phyloP scores from a whole-genome alignment of 2,113 vertebrate species.

The Hippocampus barbouri region DNA sequence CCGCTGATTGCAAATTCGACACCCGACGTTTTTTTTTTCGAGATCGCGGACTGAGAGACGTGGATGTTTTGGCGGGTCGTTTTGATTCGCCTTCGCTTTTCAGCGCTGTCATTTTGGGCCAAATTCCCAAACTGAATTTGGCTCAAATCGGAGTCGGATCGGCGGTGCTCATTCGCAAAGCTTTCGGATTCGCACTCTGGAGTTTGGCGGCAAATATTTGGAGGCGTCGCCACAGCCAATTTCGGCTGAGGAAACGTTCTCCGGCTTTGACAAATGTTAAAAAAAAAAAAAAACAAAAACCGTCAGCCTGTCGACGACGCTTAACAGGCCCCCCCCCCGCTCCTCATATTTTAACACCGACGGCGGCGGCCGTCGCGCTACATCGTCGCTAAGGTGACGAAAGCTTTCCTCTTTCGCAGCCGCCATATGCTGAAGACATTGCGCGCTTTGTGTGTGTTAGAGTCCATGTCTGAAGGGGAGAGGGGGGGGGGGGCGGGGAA shows the following conservation, averaged over 20 bases:
- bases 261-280: neutral
- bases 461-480: neutral
- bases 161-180: neutral
- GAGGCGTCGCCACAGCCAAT: neutral
- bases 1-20: too few relatives aligned
- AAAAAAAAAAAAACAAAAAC: neutral
- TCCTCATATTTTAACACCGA: neutral
- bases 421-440: slow-evolving; percentile 9
- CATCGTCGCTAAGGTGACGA: slow-evolving; percentile 3
- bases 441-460: neutral
- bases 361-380: neutral
- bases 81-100: too few relatives aligned
- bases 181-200: neutral
- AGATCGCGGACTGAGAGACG: neutral
- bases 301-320: neutral
- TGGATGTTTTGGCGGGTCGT: neutral
- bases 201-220: neutral
- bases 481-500: neutral
- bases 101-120: too few relatives aligned
- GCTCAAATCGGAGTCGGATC: too few relatives aligned
- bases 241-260: neutral
- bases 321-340: neutral
- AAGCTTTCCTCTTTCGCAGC: slow-evolving; percentile 3
- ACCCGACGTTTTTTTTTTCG: too few relatives aligned
- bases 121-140: too few relatives aligned